A percentile compares a stretch with the other conserved stretches of the same genome.
These are phyloP conservation scores for Elysia chlorotica DNA, from an alignment of 1,140 invertebrate species.

Conservation along the genomic window DNA sequence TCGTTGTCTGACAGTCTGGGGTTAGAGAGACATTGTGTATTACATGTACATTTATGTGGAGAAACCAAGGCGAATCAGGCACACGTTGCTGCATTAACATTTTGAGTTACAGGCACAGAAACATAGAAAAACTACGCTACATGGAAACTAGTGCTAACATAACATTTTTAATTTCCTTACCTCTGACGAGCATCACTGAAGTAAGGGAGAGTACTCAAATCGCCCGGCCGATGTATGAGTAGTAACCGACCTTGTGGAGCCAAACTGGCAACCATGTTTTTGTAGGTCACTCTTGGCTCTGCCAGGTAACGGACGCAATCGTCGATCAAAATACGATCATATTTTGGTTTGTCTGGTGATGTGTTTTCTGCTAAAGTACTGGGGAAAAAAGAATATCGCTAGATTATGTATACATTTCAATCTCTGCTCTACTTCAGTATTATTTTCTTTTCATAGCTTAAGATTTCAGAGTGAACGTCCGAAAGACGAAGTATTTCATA, in stretches of 20 bases:
- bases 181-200: constrained; percentile 45
- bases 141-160: no score
- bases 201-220: constrained; percentile 50
- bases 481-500: no score
- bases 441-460: no score
- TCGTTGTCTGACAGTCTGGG: constrained; percentile 46
- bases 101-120: no score
- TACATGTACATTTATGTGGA: no score
- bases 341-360: background rate
- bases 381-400: background rate
- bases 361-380: constrained; percentile 6
- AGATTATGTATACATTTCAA: no score
- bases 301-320: constrained; percentile 49
- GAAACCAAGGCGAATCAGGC: no score
- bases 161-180: background rate
- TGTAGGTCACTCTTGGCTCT: constrained; percentile 44
- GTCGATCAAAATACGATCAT: constrained; percentile 31
- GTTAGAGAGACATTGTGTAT: no score
- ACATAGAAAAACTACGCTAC: no score
- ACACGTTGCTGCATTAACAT: no score
- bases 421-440: no score
- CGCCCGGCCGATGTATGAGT: constrained; percentile 47
- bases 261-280: constrained; percentile 45
- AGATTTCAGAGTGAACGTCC: no score
- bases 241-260: constrained; percentile 40